These are phyloP conservation scores for Perognathus longimembris DNA, from an alignment of 2,113 vertebrate species.

Conservation along the genomic window DNA sequence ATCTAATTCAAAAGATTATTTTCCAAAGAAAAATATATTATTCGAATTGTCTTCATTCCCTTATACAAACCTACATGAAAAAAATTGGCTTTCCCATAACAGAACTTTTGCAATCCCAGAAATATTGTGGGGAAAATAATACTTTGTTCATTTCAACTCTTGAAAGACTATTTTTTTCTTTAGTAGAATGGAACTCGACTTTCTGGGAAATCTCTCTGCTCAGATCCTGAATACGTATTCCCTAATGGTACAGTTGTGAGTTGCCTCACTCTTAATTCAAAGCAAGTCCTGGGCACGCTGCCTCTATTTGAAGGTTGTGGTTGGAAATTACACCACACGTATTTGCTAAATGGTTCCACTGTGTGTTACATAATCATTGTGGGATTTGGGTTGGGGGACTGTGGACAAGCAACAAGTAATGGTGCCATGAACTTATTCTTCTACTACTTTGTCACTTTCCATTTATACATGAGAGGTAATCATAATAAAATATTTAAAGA, in stretches of 20 bases:
- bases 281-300: conserved; percentile 44
- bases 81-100: neutral
- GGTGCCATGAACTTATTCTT: neutral
- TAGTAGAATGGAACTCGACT: neutral
- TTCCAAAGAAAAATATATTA: neutral
- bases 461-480: neutral
- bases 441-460: neutral
- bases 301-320: conserved; percentile 59
- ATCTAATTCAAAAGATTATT: neutral
- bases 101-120: neutral
- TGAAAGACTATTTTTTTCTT: neutral
- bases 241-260: neutral
- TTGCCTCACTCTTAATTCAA: conserved; percentile 67
- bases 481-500: neutral
- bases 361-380: conserved; percentile 1
- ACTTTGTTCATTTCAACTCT: neutral
- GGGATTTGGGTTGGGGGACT: neutral
- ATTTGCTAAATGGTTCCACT: conserved; percentile 35
- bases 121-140: neutral
- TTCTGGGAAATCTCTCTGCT: conserved; percentile 62
- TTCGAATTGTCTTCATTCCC: neutral
- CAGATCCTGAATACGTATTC: neutral
- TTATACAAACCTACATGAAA: no score
- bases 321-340: conserved; percentile 40
- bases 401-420: neutral